Evolutionary conservation across 2,888 invertebrate genomes (phyloP).

Genomic region (Cephus nigrinus): DNA sequence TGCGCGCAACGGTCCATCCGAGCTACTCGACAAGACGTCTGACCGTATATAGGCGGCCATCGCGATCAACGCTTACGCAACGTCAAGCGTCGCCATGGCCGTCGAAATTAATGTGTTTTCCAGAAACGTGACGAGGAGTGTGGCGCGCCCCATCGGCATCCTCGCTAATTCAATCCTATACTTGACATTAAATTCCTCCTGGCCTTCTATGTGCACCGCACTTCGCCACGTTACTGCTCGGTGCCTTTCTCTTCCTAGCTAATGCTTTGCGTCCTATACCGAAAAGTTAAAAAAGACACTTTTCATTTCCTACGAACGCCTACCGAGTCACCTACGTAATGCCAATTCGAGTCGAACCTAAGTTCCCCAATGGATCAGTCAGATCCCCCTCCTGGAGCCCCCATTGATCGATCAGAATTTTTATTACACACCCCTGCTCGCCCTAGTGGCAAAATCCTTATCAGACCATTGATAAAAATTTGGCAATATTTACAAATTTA

Average conservation of each 20-base stretch:
- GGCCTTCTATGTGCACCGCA: slow-evolving; percentile 52
- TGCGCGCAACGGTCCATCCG: neutral
- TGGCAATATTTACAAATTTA: neutral
- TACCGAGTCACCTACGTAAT: neutral
- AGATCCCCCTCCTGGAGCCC: neutral
- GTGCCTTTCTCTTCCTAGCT: neutral
- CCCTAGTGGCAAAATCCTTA: neutral
- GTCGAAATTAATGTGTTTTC: slow-evolving; percentile 39
- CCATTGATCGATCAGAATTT: neutral
- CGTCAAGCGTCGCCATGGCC: neutral
- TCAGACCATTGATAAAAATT: neutral
- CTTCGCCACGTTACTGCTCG: slow-evolving; percentile 2
- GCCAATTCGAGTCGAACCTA: neutral
- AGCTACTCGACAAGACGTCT: neutral
- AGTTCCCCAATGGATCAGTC: neutral
- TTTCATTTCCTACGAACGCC: neutral
- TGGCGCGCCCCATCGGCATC: neutral
- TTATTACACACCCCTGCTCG: neutral
- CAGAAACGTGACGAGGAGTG: slow-evolving; percentile 22
- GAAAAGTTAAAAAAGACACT: neutral
- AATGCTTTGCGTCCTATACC: neutral
- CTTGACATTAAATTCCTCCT: slow-evolving; percentile 63
- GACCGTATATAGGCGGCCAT: slow-evolving; percentile 17
- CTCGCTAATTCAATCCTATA: slow-evolving; percentile 52
- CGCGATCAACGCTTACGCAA: slow-evolving; percentile 22